These are phyloP conservation scores for Synanthedon tipuliformis DNA, from an alignment of 2,888 invertebrate species.

Conservation along the genomic window DNA sequence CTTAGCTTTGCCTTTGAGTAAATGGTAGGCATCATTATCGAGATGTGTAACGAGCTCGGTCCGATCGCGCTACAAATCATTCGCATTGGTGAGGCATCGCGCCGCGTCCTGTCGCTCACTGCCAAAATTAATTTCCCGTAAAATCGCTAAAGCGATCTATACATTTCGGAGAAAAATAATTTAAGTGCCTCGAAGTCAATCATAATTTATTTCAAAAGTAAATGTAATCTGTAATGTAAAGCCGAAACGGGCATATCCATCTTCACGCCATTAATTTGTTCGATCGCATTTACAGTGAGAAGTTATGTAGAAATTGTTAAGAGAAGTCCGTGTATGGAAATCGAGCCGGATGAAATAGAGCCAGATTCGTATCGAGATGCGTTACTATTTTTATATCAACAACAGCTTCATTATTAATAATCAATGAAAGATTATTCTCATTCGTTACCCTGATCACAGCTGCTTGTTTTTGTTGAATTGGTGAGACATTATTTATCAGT, in stretches of 20 bases:
- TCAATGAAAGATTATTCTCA: background rate
- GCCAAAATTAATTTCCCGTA: constrained; percentile 64
- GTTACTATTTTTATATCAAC: constrained; percentile 23
- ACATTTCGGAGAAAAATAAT: constrained; percentile 61
- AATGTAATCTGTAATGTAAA: background rate
- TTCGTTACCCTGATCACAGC: background rate
- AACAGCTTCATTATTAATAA: background rate
- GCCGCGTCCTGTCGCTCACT: constrained; percentile 54
- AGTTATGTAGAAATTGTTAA: constrained; percentile 48
- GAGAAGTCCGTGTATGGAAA: constrained; percentile 35
- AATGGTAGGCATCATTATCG: constrained; percentile 57
- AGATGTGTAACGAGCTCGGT: constrained; percentile 43
- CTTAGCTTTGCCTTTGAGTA: constrained; percentile 41
- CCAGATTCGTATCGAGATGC: constrained; percentile 29
- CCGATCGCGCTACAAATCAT: constrained; percentile 56
- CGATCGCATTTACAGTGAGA: constrained; percentile 20
- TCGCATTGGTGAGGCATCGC: constrained; percentile 21
- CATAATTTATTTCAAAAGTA: constrained; percentile 35
- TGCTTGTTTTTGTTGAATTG: background rate
- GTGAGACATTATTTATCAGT: background rate
- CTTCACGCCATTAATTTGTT: constrained; percentile 14
- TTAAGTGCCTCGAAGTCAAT: constrained; percentile 36
- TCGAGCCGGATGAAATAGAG: constrained; percentile 34
- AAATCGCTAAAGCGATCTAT: constrained; percentile 64
- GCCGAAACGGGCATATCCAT: background rate